These are phyloP conservation scores for Oreochromis spilurus DNA, from an alignment of 2,113 vertebrate genomes.

Conservation along the genomic window DNA sequence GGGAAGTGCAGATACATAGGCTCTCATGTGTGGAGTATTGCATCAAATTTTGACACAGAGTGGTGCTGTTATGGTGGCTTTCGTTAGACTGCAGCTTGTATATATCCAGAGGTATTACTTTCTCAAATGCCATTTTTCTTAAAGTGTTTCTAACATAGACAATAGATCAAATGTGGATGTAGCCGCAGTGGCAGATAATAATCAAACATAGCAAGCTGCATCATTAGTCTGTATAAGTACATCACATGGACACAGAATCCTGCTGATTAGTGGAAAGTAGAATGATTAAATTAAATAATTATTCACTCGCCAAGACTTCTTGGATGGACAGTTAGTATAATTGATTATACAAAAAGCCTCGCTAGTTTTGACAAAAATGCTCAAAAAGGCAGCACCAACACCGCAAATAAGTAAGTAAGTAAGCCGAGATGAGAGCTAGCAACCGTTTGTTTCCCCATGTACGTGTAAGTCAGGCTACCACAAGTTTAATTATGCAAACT, in stretches of 20 bases:
- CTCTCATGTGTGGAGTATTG: conserved; percentile 37
- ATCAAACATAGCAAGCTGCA: neutral
- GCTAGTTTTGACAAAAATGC: neutral
- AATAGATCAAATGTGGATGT: neutral
- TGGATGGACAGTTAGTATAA: neutral
- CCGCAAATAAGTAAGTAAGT: neutral
- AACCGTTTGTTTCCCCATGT: neutral
- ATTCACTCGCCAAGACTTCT: neutral
- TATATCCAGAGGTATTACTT: neutral
- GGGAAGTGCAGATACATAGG: conserved; percentile 32
- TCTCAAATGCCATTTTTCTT: neutral
- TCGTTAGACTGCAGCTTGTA: neutral
- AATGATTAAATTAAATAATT: neutral
- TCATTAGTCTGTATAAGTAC: neutral
- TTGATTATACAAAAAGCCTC: neutral
- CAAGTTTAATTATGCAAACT: neutral
- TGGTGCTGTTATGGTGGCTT: neutral
- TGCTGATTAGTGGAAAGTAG: neutral
- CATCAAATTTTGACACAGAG: conserved; percentile 37
- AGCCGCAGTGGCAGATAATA: neutral
- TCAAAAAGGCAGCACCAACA: neutral
- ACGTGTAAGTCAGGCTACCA: neutral
- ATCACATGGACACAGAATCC: neutral
- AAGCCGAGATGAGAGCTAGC: neutral
- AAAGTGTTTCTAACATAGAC: neutral